phyloP scores from a whole-genome alignment of 2,888 invertebrate species.

The Tortrix viridana region DNA sequence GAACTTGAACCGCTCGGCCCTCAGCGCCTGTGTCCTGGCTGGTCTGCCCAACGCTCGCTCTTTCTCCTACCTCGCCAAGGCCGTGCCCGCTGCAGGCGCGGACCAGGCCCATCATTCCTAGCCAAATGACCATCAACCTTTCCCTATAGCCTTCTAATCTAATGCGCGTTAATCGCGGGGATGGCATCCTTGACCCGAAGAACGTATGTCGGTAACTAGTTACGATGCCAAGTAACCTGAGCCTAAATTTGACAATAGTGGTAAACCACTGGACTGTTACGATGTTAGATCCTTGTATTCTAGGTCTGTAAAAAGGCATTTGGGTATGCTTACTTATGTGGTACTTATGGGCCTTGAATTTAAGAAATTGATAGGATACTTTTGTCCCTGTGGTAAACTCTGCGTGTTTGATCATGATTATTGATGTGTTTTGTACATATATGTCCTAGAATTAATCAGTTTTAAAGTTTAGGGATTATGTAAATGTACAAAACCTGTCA shows the following conservation, averaged over 20 bases:
- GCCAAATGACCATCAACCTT: slow-evolving; percentile 18
- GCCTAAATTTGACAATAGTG: too few relatives aligned
- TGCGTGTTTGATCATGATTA: neutral
- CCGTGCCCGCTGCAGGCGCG: slow-evolving; percentile 77
- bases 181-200: neutral
- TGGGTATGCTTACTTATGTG: too few relatives aligned
- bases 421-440: neutral
- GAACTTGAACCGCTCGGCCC: slow-evolving; percentile 92
- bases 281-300: too few relatives aligned
- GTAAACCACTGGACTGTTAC: too few relatives aligned
- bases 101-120: slow-evolving; percentile 72
- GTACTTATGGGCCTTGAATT: too few relatives aligned
- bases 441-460: neutral
- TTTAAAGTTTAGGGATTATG: neutral
- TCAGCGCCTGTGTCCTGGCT: slow-evolving; percentile 91
- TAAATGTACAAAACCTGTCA: neutral
- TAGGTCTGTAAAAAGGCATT: too few relatives aligned
- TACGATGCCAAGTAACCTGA: too few relatives aligned
- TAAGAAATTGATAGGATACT: neutral
- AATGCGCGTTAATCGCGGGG: neutral
- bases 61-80: slow-evolving; percentile 84
- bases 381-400: neutral
- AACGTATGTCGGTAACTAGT: too few relatives aligned
- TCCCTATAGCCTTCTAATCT: neutral
- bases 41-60: slow-evolving; percentile 88